Conservation (phyloP, 2,888 invertebrate genomes). For the Papilio demoleus region DNA sequence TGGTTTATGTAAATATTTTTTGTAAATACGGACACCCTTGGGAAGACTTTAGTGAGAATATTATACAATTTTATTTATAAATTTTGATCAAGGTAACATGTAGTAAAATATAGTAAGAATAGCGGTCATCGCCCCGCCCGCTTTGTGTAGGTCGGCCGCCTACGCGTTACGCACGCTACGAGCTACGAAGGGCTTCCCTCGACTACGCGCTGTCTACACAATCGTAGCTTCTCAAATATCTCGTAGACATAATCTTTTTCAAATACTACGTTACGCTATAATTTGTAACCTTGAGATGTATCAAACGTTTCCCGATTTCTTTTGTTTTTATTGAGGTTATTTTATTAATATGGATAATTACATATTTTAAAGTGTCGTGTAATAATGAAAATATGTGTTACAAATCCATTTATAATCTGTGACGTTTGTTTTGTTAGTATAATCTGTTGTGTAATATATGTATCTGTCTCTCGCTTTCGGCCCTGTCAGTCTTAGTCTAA, state of each 20-base stretch:
- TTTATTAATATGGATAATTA: background rate
- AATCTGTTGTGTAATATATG: too few relatives aligned
- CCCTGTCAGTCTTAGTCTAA: too few relatives aligned
- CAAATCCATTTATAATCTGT: too few relatives aligned
- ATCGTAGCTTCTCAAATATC: conserved; percentile 26
- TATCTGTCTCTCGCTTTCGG: background rate
- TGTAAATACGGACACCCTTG: too few relatives aligned
- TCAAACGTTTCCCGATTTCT: background rate
- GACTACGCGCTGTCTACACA: conserved; percentile 29
- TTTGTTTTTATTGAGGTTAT: background rate
- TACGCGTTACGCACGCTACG: conserved; percentile 49
- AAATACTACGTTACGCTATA: conserved; percentile 47
- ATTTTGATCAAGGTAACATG: conserved; percentile 8
- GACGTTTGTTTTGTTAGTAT: too few relatives aligned
- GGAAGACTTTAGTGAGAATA: too few relatives aligned
- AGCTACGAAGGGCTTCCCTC: conserved; percentile 45
- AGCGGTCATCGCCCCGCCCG: conserved; percentile 56
- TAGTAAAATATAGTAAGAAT: conserved; percentile 50
- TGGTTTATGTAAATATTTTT: too few relatives aligned
- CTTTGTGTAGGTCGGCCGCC: conserved; percentile 49
- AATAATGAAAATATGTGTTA: too few relatives aligned
- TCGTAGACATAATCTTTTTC: background rate
- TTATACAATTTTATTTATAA: conserved; percentile 12
- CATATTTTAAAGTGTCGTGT: too few relatives aligned
- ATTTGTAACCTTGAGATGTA: background rate